These are phyloP conservation scores for Lordiphosa mommai DNA, from an alignment of 1,140 invertebrate genomes.

Conservation along the genomic window DNA sequence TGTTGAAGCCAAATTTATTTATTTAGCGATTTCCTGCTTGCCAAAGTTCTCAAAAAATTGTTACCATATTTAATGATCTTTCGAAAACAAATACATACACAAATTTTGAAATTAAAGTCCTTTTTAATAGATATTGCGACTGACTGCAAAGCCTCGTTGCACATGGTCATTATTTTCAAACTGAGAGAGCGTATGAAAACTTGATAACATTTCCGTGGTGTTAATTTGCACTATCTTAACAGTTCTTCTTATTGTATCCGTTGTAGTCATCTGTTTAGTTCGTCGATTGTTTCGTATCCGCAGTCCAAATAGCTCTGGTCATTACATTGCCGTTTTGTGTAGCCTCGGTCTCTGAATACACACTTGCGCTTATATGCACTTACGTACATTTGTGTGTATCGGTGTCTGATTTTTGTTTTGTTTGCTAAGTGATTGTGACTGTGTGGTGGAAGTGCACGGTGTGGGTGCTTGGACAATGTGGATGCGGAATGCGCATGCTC, in stretches of 20 bases:
- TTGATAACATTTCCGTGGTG: too few relatives aligned
- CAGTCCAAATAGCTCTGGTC: slow-evolving; percentile 4
- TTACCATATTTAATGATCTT: too few relatives aligned
- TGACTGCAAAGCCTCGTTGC: too few relatives aligned
- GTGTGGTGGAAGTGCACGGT: slow-evolving; percentile 33
- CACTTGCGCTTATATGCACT: background rate
- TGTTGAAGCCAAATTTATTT: too few relatives aligned
- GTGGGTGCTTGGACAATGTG: slow-evolving; percentile 38
- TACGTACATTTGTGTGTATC: background rate
- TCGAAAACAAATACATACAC: too few relatives aligned
- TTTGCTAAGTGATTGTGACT: slow-evolving; percentile 26
- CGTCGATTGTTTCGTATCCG: slow-evolving; percentile 1
- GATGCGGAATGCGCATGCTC: slow-evolving; percentile 42
- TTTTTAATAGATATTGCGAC: too few relatives aligned
- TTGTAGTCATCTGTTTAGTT: slow-evolving; percentile 1
- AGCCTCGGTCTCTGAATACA: slow-evolving; percentile 6
- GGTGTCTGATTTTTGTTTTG: slow-evolving; percentile 41
- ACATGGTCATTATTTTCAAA: too few relatives aligned
- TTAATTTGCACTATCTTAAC: too few relatives aligned
- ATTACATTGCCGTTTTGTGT: slow-evolving; percentile 6
- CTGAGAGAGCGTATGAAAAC: too few relatives aligned
- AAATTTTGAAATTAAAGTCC: too few relatives aligned
- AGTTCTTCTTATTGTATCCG: background rate
- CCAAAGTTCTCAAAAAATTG: too few relatives aligned
- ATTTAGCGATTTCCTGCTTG: too few relatives aligned